Evolutionary conservation across 2,797 vertebrate genomes (phyloP).

Genomic region (Macropodus opercularis): DNA sequence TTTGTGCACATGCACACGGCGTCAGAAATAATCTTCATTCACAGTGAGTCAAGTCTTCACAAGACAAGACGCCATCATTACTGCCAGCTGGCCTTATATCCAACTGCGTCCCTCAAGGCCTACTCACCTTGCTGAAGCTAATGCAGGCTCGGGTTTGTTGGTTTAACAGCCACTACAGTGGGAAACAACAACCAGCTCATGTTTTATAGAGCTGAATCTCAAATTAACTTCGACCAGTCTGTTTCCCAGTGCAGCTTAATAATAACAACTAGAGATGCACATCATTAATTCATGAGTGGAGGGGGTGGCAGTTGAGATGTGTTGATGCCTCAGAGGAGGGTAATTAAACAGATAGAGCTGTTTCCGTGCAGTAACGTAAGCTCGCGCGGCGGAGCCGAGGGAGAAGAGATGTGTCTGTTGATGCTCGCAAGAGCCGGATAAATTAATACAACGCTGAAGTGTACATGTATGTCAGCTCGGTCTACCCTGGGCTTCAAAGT

Average conservation of each 20-base stretch:
- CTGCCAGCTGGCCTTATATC: constrained; percentile 15
- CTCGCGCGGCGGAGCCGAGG: constrained; percentile 37
- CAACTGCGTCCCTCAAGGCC: constrained; percentile 4
- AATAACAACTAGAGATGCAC: constrained; percentile 74
- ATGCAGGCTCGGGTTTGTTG: constrained; percentile 17
- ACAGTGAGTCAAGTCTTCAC: neutral
- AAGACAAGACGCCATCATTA: neutral
- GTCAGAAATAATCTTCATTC: neutral
- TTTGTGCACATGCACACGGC: neutral
- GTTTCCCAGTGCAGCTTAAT: constrained; percentile 69
- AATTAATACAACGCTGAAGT: constrained; percentile 47
- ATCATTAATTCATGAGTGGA: constrained; percentile 82
- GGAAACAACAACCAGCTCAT: constrained; percentile 43
- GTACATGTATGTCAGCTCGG: constrained; percentile 42
- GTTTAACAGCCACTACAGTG: constrained; percentile 27
- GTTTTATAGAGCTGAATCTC: constrained; percentile 49
- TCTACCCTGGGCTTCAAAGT: constrained; percentile 55
- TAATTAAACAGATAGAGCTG: constrained; percentile 81
- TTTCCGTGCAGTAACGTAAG: constrained; percentile 68
- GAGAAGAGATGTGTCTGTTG: constrained; percentile 44
- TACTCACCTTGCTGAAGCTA: constrained; percentile 22
- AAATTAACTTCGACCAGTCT: constrained; percentile 69
- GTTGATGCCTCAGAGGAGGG: constrained; percentile 75
- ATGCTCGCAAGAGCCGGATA: constrained; percentile 38
- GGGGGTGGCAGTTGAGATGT: constrained; percentile 69